A percentile compares a stretch with the other conserved stretches of the same genome.
Conservation (phyloP, 2,113 vertebrate genomes). For the Sprattus sprattus region DNA sequence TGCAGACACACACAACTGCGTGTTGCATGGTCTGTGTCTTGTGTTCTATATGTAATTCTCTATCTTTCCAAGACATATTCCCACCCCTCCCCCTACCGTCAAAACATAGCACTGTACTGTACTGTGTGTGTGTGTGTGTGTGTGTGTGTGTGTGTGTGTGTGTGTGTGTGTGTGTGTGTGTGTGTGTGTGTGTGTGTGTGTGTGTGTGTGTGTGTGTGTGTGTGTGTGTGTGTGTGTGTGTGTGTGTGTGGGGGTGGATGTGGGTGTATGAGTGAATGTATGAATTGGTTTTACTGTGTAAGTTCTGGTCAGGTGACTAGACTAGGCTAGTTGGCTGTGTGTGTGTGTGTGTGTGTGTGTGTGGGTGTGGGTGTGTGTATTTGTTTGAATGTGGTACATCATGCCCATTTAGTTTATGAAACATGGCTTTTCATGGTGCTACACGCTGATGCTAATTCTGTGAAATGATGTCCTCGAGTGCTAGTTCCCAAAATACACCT, state of each 20-base stretch:
- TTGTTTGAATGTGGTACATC: neutral
- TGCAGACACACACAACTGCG: too few species aligned
- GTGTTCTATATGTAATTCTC: neutral
- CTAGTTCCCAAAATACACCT: slow-evolving; percentile 11
- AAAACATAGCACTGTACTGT: slow-evolving; percentile 10
- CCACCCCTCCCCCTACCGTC: neutral
- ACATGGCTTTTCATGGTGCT: neutral
- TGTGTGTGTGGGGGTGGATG: neutral
- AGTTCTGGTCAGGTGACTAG: too few species aligned
- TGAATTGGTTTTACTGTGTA: neutral
- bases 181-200: neutral
- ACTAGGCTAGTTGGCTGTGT: neutral
- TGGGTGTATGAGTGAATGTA: neutral
- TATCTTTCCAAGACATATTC: neutral
- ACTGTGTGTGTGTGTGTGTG: slow-evolving; percentile 30
- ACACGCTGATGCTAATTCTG: neutral
- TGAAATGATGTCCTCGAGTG: neutral
- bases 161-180: neutral
- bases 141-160: neutral
- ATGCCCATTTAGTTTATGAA: slow-evolving; percentile 1
- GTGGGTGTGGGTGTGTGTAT: neutral
- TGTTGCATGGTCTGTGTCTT: neutral
- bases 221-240: slow-evolving; percentile 1
- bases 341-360: neutral
- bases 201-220: neutral